A percentile compares a stretch with the other conserved stretches of the same genome.
These are phyloP conservation scores for Ptilonorhynchus violaceus DNA, from an alignment of 2,113 vertebrate genomes.

Conservation along the genomic window DNA sequence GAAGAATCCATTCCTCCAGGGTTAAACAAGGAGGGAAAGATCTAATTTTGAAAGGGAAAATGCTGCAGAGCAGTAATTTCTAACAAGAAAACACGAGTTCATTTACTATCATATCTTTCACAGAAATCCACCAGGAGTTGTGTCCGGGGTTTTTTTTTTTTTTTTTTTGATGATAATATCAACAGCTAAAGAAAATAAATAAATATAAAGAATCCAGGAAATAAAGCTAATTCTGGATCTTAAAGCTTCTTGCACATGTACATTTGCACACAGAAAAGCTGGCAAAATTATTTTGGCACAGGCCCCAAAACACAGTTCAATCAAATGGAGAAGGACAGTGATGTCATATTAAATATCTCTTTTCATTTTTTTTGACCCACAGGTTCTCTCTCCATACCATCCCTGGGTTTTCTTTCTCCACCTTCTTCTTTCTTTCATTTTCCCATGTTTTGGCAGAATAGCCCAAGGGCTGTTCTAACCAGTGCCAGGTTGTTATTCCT, in stretches of 20 bases:
- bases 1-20: not conserved
- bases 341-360: not conserved
- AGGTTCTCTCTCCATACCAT: not conserved
- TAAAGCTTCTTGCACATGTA: not conserved
- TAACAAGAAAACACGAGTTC: not conserved
- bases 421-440: not conserved
- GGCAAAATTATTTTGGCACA: not conserved
- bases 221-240: not conserved
- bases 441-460: not conserved
- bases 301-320: not conserved
- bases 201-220: not conserved
- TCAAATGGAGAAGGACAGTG: not conserved
- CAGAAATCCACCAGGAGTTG: not conserved
- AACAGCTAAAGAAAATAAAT: not conserved
- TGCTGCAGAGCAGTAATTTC: not conserved
- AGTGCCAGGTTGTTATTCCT: not conserved
- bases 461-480: not conserved
- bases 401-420: not conserved
- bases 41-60: not conserved
- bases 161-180: not conserved
- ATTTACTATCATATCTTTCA: not conserved
- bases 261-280: not conserved
- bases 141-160: not conserved
- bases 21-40: not conserved
- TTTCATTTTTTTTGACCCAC: not conserved